Percentiles rank a stretch among this genome's conserved stretches.
phyloP scores from a whole-genome alignment of 2,888 invertebrate genomes.

The Macrosiphum euphorbiae region DNA sequence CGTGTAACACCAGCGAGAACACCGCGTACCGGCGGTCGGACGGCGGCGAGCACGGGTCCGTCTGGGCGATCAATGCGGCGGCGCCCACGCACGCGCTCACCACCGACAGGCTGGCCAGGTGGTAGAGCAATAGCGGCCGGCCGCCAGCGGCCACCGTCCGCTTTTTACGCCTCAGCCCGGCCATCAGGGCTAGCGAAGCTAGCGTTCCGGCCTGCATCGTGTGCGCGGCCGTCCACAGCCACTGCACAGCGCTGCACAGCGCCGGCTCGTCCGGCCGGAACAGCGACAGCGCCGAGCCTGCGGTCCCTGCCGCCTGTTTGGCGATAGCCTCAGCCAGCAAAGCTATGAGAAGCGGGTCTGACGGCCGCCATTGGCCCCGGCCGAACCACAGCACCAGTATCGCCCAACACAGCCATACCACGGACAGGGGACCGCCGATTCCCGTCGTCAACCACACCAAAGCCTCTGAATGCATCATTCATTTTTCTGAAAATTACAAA shows the following conservation, averaged over 20 bases:
- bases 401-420: conserved; percentile 72
- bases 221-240: conserved; percentile 73
- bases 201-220: conserved; percentile 73
- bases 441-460: conserved; percentile 71
- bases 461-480: conserved; percentile 70
- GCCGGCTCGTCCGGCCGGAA: conserved; percentile 70
- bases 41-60: conserved; percentile 71
- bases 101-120: conserved; percentile 73
- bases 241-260: conserved; percentile 72
- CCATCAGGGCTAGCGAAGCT: conserved; percentile 72
- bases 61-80: conserved; percentile 72
- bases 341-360: conserved; percentile 73
- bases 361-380: conserved; percentile 72
- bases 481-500: conserved; percentile 55
- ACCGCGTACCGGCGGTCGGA: conserved; percentile 73
- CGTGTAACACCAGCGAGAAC: conserved; percentile 73
- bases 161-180: conserved; percentile 70
- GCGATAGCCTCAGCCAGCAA: conserved; percentile 71
- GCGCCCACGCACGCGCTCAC: conserved; percentile 74
- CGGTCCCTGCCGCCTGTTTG: conserved; percentile 71
- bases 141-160: conserved; percentile 49
- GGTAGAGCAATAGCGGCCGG: conserved; percentile 71
- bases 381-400: conserved; percentile 73
- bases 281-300: conserved; percentile 70
- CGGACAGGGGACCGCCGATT: conserved; percentile 71